These are phyloP conservation scores for Anniella stebbinsi DNA, from an alignment of 2,797 vertebrate species.

Conservation along the genomic window DNA sequence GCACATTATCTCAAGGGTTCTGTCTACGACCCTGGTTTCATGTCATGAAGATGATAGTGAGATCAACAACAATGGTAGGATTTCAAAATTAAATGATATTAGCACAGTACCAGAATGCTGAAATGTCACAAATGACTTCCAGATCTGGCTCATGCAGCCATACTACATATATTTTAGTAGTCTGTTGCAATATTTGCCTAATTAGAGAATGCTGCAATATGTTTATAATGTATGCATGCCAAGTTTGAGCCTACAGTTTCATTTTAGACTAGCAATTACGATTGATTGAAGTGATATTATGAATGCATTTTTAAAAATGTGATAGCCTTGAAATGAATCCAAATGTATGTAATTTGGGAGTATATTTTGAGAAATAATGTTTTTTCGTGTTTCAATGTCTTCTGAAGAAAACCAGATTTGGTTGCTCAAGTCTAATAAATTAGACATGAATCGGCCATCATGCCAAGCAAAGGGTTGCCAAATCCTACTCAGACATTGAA, in stretches of 20 bases:
- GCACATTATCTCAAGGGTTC: not conserved
- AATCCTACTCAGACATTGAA: slow-evolving; percentile 35
- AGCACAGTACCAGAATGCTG: not conserved
- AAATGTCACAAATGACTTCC: not conserved
- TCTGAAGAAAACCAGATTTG: slow-evolving; percentile 52
- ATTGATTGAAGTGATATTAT: slow-evolving; percentile 39
- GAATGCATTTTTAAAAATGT: not conserved
- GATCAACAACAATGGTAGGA: not conserved
- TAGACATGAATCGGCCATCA: slow-evolving; percentile 17
- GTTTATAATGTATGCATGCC: slow-evolving; percentile 34
- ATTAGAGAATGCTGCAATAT: slow-evolving; percentile 53
- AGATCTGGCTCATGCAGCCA: slow-evolving; percentile 35
- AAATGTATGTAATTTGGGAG: slow-evolving; percentile 34
- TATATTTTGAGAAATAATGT: slow-evolving; percentile 40
- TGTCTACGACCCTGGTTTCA: not conserved
- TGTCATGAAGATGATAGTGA: not conserved
- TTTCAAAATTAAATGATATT: not conserved
- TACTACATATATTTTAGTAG: slow-evolving; percentile 34
- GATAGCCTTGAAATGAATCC: slow-evolving; percentile 50
- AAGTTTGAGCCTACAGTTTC: slow-evolving; percentile 48
- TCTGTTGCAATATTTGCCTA: slow-evolving; percentile 23
- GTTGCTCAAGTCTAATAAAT: slow-evolving; percentile 42
- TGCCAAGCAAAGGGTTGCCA: slow-evolving; percentile 21
- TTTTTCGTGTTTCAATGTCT: slow-evolving; percentile 24
- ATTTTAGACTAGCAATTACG: slow-evolving; percentile 26